Conservation (phyloP, 2,888 invertebrate species). For the Gryllus longicercus region DNA sequence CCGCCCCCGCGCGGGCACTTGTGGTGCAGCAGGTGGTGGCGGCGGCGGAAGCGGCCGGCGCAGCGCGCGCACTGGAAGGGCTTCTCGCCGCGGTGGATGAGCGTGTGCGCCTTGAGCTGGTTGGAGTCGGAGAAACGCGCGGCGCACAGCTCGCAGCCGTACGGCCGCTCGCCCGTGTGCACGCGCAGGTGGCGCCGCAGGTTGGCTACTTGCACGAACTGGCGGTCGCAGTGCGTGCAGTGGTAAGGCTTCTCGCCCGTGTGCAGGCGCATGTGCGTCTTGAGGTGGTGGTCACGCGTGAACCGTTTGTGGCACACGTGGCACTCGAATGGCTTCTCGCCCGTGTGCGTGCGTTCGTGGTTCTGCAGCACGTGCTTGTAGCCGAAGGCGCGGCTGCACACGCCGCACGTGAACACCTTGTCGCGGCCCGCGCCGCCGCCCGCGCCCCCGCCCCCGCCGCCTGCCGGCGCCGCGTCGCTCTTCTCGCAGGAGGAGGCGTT, state of each 20-base stretch:
- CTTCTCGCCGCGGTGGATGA: conserved; percentile 87
- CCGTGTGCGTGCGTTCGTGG: conserved; percentile 91
- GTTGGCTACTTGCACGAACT: conserved; percentile 92
- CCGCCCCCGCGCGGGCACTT: conserved; percentile 61
- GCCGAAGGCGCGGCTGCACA: conserved; percentile 84
- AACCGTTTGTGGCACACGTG: conserved; percentile 88
- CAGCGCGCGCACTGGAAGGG: conserved; percentile 81
- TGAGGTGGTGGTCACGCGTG: conserved; percentile 88
- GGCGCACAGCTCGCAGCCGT: conserved; percentile 80
- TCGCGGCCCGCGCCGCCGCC: conserved; percentile 53
- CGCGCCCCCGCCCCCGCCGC: conserved; percentile 20
- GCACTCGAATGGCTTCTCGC: conserved; percentile 91
- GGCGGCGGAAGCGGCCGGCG: conserved; percentile 73
- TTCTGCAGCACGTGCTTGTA: conserved; percentile 94
- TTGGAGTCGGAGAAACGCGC: conserved; percentile 88
- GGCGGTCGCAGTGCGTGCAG: conserved; percentile 86
- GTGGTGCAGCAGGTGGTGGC: conserved; percentile 82
- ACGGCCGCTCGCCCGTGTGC: conserved; percentile 89
- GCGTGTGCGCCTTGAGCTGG: conserved; percentile 82
- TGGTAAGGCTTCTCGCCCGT: conserved; percentile 92
- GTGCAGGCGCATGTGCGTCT: conserved; percentile 88
- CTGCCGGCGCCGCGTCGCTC: not conserved
- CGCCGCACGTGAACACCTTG: conserved; percentile 83
- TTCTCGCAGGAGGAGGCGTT: not conserved
- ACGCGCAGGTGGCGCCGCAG: conserved; percentile 82